Base-by-base conservation (phyloP, 2,113 vertebrate species). In the Puffinus mauretanicus region DNA sequence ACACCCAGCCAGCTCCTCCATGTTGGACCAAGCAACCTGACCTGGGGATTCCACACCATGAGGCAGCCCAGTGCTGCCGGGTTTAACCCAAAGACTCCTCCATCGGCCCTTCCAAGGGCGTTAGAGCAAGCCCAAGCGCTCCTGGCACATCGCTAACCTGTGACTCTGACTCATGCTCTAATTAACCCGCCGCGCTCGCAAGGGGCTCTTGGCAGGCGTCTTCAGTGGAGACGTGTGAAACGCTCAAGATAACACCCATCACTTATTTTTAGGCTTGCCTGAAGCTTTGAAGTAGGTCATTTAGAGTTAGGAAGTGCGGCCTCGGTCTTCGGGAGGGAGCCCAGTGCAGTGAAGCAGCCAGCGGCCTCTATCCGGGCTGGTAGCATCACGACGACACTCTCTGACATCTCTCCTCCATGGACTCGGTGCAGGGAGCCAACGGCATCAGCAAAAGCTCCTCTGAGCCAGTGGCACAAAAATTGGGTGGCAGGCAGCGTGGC, bases 201-300 rank as follows among this genome's bases (percentile, higher is more conserved):
- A 16, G 52, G 82, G 80, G 42, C 46, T 90, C 84, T 51, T 88
- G 88, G 95, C 95, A 76, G 71, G 46, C 57, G 2, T 40, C 86
- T 86, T 25, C n/a, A 11, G 34, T 27, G 30, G 86, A 73, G 81
- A 51, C 3, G 12, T 38, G 83, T n/a, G 93, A 87, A 62, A 51
- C 0, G 1, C 88, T 78, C 62, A 4, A 49, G 32, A 55, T 92
- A 85, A 92, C 91, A 90, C 77, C 76, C 65, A 26, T 16, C 15
- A 1, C 46, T 88, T 97, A 95, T 96, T 97, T 97, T 97, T 94
- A 97, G 97, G 75, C 61, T 93, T 29, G 30, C 77, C 69, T 87
- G 81, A 60, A 82, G 79, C 34, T 47, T 52, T 25, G 15, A 94
- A 97, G 29, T 96, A 88, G 91, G 93, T 70, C 86, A 42, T 7